These are phyloP conservation scores for Carcharodon carcharias DNA, from an alignment of 2,797 vertebrate genomes.

Conservation along the genomic window DNA sequence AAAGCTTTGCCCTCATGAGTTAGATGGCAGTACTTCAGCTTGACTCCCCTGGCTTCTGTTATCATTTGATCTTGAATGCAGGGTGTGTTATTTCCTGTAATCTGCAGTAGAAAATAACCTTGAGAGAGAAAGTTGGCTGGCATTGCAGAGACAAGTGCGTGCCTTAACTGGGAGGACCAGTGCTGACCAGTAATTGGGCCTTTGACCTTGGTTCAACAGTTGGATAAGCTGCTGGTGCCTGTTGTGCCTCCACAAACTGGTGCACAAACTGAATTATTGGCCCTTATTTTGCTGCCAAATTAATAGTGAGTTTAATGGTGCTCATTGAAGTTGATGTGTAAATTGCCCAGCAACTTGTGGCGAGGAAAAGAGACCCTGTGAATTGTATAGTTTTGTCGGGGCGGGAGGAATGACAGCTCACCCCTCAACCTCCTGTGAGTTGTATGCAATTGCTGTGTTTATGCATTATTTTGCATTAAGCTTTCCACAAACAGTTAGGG, in stretches of 20 bases:
- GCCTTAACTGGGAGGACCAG: neutral
- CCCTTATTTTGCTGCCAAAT: neutral
- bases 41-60: neutral
- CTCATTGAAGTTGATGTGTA: neutral
- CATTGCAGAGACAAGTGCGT: neutral
- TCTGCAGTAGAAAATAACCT: neutral
- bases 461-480: neutral
- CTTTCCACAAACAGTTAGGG: neutral
- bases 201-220: neutral
- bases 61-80: neutral
- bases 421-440: neutral
- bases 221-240: neutral
- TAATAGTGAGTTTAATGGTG: neutral
- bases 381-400: neutral
- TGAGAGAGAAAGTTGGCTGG: neutral
- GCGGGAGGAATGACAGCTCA: neutral
- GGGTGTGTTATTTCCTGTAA: neutral
- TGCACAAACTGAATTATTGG: neutral
- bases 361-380: no score
- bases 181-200: neutral
- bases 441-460: neutral
- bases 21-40: neutral
- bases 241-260: neutral
- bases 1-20: neutral
- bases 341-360: neutral